A percentile compares a stretch with the other conserved stretches of the same genome.
These are phyloP conservation scores for Hydrozoanthus gracilis DNA, from an alignment of 92 coral and sea anemone genomes.

Conservation along the genomic window DNA sequence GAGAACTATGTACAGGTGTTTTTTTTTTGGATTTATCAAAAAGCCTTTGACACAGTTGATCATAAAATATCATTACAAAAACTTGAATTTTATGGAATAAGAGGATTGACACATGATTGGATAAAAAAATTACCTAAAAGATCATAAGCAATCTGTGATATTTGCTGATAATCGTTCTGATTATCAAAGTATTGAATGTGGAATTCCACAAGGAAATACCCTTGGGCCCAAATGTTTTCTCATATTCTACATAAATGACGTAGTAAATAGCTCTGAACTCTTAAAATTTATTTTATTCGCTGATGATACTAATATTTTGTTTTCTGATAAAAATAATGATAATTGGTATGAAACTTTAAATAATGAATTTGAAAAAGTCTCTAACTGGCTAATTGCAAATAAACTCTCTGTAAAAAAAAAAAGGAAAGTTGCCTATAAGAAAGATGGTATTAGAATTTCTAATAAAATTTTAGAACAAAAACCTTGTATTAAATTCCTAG, in stretches of 20 bases:
- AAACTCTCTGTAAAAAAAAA: not conserved
- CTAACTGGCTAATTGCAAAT: constrained; percentile 10
- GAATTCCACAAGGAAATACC: no score
- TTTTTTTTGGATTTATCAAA: not conserved
- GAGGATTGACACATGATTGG: constrained; percentile 16
- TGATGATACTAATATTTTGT: not conserved
- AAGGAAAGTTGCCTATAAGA: not conserved
- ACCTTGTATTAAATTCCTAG: not conserved
- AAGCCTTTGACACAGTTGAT: not conserved
- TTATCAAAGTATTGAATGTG: no score
- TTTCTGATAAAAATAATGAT: not conserved
- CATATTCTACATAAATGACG: no score
- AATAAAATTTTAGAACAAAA: not conserved
- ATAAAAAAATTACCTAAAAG: not conserved
- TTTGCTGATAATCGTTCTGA: not conserved
- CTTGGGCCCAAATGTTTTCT: no score
- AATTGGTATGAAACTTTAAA: not conserved
- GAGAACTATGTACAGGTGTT: constrained; percentile 45
- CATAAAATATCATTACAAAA: not conserved
- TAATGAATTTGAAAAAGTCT: not conserved
- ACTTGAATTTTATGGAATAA: not conserved
- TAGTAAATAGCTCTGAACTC: no score
- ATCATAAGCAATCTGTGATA: constrained; percentile 6
- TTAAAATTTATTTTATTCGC: not conserved
- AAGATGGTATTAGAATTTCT: not conserved